Conservation (phyloP, 2,888 invertebrate genomes). For the Luffia ferchaultella region DNA sequence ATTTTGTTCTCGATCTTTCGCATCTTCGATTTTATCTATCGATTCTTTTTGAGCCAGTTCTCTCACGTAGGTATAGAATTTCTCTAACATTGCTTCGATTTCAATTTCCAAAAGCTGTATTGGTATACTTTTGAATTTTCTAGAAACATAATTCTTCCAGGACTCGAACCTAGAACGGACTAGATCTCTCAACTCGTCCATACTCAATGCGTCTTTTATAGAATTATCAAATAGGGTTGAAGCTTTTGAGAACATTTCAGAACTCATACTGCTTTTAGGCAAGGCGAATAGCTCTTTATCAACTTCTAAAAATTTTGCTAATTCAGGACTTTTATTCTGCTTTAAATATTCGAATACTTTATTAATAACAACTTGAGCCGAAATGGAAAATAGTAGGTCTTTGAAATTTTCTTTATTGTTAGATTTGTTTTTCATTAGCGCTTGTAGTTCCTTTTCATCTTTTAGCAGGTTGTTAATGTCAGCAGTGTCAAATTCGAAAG, state of each 20-base stretch:
- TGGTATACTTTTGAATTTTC: slow-evolving; percentile 43
- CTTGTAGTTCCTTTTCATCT: slow-evolving; percentile 18
- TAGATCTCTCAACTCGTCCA: slow-evolving; percentile 40
- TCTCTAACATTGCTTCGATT: slow-evolving; percentile 43
- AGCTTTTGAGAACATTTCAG: slow-evolving; percentile 41
- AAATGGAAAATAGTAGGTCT: slow-evolving; percentile 41
- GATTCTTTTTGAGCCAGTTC: slow-evolving; percentile 37
- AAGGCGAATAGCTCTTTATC: slow-evolving; percentile 32
- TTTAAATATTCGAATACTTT: slow-evolving; percentile 49
- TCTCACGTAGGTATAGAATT: slow-evolving; percentile 45
- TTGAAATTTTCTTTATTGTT: slow-evolving; percentile 36
- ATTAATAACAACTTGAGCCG: slow-evolving; percentile 48
- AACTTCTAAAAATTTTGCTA: slow-evolving; percentile 38
- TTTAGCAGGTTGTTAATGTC: slow-evolving; percentile 37
- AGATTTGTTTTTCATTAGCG: slow-evolving; percentile 1
- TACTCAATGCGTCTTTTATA: slow-evolving; percentile 42
- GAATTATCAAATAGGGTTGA: slow-evolving; percentile 42
- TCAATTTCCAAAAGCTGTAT: slow-evolving; percentile 40
- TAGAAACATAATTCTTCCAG: slow-evolving; percentile 42
- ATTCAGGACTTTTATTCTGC: slow-evolving; percentile 37
- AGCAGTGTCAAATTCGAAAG: slow-evolving; percentile 43
- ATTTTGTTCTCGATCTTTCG: slow-evolving; percentile 14
- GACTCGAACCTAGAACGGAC: slow-evolving; percentile 38
- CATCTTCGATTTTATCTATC: slow-evolving; percentile 26
- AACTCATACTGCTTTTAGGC: slow-evolving; percentile 30